Base-by-base conservation (phyloP, 1,140 invertebrate species). In the Tribolium castaneum region DNA sequence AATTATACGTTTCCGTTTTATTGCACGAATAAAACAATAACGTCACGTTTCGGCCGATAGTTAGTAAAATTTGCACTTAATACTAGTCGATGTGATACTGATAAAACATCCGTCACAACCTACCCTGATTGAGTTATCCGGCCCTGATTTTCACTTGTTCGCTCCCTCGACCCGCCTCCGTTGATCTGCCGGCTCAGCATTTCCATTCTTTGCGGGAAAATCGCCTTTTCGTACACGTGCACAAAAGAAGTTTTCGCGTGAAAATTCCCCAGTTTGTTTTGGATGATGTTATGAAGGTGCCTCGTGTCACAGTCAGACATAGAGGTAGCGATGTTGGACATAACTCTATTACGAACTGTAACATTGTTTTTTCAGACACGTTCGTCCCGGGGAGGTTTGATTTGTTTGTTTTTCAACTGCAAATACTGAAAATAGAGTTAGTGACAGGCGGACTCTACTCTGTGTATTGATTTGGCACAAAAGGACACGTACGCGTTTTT, bases 101-200 rank as follows among this genome's bases (percentile, higher is more conserved):
- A 75, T 56, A 75, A 76, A 76, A 76, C 75, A 76, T 70, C 56
- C 80, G 77, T 78, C 74, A 59, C 80, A 78, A 71, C 80, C 73
- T 70, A 71, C 54, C 78, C 75, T 82, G 81, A 82, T 82, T 81
- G 80, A 82, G 80, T 82, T 82, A 82, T 77, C 80, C 72, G 74
- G 76, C 80, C 78, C 78, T 82, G 81, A 82, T 82, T 82, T 82
- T 81, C 81, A 82, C 80, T 82, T 82, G 81, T 82, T 82, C 80
- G 77, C 80, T 78, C 81, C 81, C 81, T 80, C 80, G 62, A 30
- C 74, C 77, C 77, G 71, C 79, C 79, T 74, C 56, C 74, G 79
- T 72, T 66, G 70, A 79, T 79, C 75, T 80, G 79, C 75, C 75
- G 75, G 75, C 56, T 72, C 76, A 70, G 71, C 79, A 82, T 77